phyloP scores from a whole-genome alignment of 2,888 invertebrate species.

The Hyposoter didymator region DNA sequence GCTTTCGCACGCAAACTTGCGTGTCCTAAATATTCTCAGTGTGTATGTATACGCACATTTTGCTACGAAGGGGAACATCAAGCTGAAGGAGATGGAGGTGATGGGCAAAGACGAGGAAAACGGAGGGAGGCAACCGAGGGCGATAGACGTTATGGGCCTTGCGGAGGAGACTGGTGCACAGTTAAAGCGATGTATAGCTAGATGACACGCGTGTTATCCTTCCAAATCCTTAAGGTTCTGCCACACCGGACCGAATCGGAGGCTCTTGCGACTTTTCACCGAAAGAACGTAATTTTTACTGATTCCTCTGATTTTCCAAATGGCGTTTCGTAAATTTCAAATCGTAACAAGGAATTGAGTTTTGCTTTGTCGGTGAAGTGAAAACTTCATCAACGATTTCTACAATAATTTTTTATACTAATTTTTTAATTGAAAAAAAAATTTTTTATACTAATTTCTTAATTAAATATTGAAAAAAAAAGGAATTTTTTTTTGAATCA shows the following conservation, averaged over 20 bases:
- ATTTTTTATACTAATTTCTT: too few species aligned
- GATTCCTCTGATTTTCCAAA: background rate
- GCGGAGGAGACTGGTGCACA: slow-evolving; percentile 45
- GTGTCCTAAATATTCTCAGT: slow-evolving; percentile 78
- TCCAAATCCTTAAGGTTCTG: slow-evolving; percentile 28
- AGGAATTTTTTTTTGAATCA: background rate
- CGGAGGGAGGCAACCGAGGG: slow-evolving; percentile 25
- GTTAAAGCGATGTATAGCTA: slow-evolving; percentile 63
- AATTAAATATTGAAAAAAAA: background rate
- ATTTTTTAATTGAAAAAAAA: too few species aligned
- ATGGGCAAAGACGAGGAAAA: slow-evolving; percentile 52
- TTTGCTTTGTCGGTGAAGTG: background rate
- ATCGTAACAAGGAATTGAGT: background rate
- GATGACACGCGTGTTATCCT: slow-evolving; percentile 60
- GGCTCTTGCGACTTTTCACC: background rate
- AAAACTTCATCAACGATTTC: background rate
- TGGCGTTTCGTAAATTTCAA: background rate
- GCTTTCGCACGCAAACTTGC: slow-evolving; percentile 82
- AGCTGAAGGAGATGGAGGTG: slow-evolving; percentile 39
- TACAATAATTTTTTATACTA: background rate
- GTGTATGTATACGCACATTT: slow-evolving; percentile 59
- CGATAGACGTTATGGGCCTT: slow-evolving; percentile 36
- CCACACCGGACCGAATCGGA: slow-evolving; percentile 29
- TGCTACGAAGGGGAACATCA: slow-evolving; percentile 14
- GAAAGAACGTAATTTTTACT: background rate